Percentiles rank a stretch among this genome's conserved stretches.
phyloP scores from a whole-genome alignment of 1,140 invertebrate genomes.

The Halyomorpha halys region DNA sequence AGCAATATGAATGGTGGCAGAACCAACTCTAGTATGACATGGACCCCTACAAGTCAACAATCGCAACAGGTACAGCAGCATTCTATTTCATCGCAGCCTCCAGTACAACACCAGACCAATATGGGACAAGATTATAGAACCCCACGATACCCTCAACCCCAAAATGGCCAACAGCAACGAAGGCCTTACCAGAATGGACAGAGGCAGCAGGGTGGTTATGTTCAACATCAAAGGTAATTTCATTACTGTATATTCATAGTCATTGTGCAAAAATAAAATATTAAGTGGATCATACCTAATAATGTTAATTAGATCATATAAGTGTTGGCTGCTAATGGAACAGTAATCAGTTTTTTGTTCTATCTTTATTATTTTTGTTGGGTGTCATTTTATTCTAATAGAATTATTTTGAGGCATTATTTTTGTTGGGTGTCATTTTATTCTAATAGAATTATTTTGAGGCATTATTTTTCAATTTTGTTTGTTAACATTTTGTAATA shows the following conservation, averaged over 20 bases:
- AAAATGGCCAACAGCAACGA: background rate
- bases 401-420: too few species aligned
- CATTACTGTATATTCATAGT: background rate
- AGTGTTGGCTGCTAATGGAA: too few species aligned
- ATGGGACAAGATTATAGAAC: background rate
- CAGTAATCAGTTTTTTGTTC: too few species aligned
- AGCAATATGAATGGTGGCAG: background rate
- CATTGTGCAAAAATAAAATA: too few species aligned
- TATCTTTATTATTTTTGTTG: too few species aligned
- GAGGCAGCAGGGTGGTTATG: background rate
- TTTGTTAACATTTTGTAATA: too few species aligned
- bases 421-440: too few species aligned
- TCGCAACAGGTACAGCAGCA: background rate
- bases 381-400: too few species aligned
- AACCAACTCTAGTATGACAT: background rate
- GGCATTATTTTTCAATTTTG: too few species aligned
- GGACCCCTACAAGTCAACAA: background rate
- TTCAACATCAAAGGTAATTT: background rate
- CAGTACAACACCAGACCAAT: constrained; percentile 9
- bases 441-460: too few species aligned
- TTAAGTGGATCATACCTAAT: too few species aligned
- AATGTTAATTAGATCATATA: too few species aligned
- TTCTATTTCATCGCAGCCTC: constrained; percentile 1
- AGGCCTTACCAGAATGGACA: background rate
- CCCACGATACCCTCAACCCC: background rate